phyloP scores from a whole-genome alignment of 2,888 invertebrate genomes.

The Dicranocentrus wangi region DNA sequence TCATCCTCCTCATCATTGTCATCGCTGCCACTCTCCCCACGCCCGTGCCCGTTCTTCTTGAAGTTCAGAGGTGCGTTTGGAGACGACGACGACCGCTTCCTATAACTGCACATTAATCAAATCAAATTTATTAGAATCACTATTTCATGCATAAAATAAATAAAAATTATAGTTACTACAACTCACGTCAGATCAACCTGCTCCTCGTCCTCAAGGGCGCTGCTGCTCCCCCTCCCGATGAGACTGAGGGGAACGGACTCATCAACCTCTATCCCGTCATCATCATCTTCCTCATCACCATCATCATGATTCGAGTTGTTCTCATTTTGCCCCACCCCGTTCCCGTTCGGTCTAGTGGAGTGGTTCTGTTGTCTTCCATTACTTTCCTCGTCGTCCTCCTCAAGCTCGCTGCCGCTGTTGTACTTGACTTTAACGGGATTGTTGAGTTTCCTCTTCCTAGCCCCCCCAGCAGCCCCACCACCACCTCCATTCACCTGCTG shows the following conservation, averaged over 20 bases:
- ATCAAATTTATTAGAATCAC: too few species aligned
- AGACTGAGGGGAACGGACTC: conserved; percentile 15
- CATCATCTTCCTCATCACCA: conserved; percentile 10
- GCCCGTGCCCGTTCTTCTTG: neutral
- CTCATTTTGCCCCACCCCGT: conserved; percentile 15
- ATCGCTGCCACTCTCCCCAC: neutral
- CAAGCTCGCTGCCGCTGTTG: conserved; percentile 34
- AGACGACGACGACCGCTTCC: neutral
- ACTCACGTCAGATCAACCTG: conserved; percentile 1
- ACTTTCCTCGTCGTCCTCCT: conserved; percentile 15
- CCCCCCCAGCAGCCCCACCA: conserved; percentile 23
- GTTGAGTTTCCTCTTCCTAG: conserved; percentile 45
- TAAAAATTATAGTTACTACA: too few species aligned
- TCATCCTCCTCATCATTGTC: conserved; percentile 6
- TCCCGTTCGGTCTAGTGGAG: too few species aligned
- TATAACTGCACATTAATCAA: neutral
- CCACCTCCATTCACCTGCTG: neutral
- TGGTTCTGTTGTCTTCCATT: too few species aligned
- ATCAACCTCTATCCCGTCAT: neutral
- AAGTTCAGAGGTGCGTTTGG: neutral
- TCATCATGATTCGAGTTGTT: neutral
- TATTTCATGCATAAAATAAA: neutral
- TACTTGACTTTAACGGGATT: conserved; percentile 52
- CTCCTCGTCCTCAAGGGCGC: neutral
- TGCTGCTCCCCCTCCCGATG: neutral